Evolutionary conservation across 2,797 vertebrate genomes (phyloP).

Genomic region (Gymnoscopelus braueri): DNA sequence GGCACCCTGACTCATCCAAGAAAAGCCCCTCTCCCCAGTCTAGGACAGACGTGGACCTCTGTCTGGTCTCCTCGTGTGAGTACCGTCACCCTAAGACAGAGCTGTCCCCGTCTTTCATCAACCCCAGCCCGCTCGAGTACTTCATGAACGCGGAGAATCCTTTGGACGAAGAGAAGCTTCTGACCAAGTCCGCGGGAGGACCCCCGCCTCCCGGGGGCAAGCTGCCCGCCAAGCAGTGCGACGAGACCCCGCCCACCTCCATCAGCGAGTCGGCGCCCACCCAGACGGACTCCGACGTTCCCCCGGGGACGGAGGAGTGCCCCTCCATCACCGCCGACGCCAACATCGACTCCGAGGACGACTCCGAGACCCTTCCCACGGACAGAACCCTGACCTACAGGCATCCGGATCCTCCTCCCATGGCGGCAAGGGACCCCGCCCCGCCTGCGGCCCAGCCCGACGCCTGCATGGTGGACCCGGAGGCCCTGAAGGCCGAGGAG

Average conservation of each 20-base stretch:
- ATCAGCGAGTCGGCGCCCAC: slow-evolving; percentile 95
- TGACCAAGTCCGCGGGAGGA: slow-evolving; percentile 84
- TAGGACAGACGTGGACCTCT: slow-evolving; percentile 92
- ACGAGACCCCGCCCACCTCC: slow-evolving; percentile 96
- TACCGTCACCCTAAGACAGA: slow-evolving; percentile 97
- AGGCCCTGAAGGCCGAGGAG: slow-evolving; percentile 89
- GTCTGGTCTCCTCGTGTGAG: slow-evolving; percentile 93
- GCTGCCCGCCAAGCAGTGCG: slow-evolving; percentile 88
- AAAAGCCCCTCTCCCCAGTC: slow-evolving; percentile 77
- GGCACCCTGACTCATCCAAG: slow-evolving; percentile 71
- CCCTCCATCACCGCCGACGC: slow-evolving; percentile 98
- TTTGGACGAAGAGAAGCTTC: slow-evolving; percentile 85
- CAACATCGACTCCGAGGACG: slow-evolving; percentile 98
- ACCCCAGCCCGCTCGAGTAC: slow-evolving; percentile 95
- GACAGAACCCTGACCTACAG: slow-evolving; percentile 95
- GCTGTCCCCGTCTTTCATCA: slow-evolving; percentile 97
- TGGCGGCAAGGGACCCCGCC: slow-evolving; percentile 87
- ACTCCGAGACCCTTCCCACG: slow-evolving; percentile 96
- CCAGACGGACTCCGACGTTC: slow-evolving; percentile 96
- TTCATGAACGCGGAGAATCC: slow-evolving; percentile 89
- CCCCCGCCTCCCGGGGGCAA: slow-evolving; percentile 91
- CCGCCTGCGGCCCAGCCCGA: slow-evolving; percentile 92
- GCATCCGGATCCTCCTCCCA: slow-evolving; percentile 90
- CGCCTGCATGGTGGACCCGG: slow-evolving; percentile 96
- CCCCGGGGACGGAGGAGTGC: slow-evolving; percentile 96